phyloP scores from a whole-genome alignment of 37 sponge, comb jelly and placozoan species.

The Ephydatia muelleri region DNA sequence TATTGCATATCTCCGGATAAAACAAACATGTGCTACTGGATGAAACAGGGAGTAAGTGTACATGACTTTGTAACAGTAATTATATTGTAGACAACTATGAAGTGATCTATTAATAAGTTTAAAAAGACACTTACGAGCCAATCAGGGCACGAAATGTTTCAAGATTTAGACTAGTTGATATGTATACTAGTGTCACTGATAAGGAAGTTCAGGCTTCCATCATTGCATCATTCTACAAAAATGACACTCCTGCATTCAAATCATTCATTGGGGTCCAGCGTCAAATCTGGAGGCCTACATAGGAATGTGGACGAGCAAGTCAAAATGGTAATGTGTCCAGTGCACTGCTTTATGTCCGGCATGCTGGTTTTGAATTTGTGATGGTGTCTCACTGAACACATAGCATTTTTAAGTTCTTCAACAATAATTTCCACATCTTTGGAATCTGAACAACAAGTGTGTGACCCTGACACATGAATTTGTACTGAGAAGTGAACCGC shows the following conservation, averaged over 20 bases:
- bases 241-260: background rate
- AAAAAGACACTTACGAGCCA: background rate
- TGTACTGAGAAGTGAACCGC: too few species aligned
- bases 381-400: slow-evolving; percentile 13
- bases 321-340: background rate
- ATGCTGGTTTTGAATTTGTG: too few species aligned
- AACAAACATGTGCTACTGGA: background rate
- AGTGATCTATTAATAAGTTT: too few species aligned
- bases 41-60: too few species aligned
- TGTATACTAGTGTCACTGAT: slow-evolving; percentile 20
- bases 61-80: too few species aligned
- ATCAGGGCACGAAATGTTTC: slow-evolving; percentile 5
- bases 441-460: background rate
- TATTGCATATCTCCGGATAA: background rate
- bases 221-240: background rate
- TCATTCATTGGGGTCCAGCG: slow-evolving; percentile 27
- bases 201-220: slow-evolving; percentile 4
- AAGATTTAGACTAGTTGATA: slow-evolving; percentile 22
- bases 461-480: background rate
- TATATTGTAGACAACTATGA: too few species aligned
- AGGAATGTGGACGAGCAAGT: slow-evolving; percentile 25
- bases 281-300: slow-evolving; percentile 14
- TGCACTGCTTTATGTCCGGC: slow-evolving; percentile 3
- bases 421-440: background rate
- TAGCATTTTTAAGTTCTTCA: background rate